phyloP scores from a whole-genome alignment of 1,140 invertebrate species.

The Aphidius gifuensis region DNA sequence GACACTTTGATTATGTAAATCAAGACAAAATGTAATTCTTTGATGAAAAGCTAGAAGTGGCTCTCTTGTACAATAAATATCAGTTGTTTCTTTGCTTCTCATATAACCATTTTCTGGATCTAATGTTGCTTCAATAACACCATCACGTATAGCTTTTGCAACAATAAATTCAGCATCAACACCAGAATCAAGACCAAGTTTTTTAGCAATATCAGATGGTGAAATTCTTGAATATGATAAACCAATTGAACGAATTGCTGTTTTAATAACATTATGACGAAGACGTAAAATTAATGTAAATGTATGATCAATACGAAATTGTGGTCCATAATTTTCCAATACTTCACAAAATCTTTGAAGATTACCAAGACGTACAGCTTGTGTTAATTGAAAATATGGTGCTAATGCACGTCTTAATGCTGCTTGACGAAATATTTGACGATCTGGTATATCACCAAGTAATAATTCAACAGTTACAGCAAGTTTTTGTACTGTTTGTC shows the following conservation, averaged over 20 bases:
- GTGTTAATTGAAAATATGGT: constrained; percentile 96
- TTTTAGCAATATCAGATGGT: constrained; percentile 89
- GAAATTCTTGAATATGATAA: constrained; percentile 96
- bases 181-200: constrained; percentile 88
- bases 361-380: constrained; percentile 94
- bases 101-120: constrained; percentile 95
- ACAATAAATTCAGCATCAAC: constrained; percentile 99
- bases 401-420: constrained; percentile 81
- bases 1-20: constrained; percentile 96
- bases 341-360: constrained; percentile 88
- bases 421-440: constrained; percentile 83
- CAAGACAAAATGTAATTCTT: constrained; percentile 95
- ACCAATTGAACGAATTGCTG: constrained; percentile 94
- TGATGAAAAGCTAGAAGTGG: constrained; percentile 97
- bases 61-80: constrained; percentile 96
- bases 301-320: constrained; percentile 87
- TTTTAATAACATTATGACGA: constrained; percentile 99
- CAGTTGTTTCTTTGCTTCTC: constrained; percentile 94
- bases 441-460: constrained; percentile 95
- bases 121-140: constrained; percentile 95
- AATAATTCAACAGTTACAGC: constrained; percentile 94
- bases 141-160: constrained; percentile 98
- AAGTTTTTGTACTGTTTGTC: constrained; percentile 96
- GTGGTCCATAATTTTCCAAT: constrained; percentile 82
- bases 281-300: constrained; percentile 92